These are phyloP conservation scores for Zaprionus camerounensis DNA, from an alignment of 1,140 invertebrate species.

Conservation along the genomic window DNA sequence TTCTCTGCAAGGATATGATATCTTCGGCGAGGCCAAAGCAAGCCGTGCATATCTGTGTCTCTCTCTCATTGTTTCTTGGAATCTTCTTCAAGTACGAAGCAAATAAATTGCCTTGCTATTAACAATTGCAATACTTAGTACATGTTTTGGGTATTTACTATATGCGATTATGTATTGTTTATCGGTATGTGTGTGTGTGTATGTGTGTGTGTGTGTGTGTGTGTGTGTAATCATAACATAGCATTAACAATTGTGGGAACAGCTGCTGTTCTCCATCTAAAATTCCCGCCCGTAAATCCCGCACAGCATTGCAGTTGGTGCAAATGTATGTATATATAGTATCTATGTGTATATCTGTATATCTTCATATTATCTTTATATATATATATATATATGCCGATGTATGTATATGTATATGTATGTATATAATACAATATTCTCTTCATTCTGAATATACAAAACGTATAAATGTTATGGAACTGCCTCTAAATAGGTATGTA, in stretches of 20 bases:
- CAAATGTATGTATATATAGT: slow-evolving; percentile 32
- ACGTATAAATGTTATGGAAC: slow-evolving; percentile 70
- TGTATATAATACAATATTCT: slow-evolving; percentile 29
- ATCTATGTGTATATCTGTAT: slow-evolving; percentile 23
- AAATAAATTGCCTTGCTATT: slow-evolving; percentile 22
- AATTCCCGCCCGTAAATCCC: slow-evolving; percentile 31
- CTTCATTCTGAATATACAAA: slow-evolving; percentile 57
- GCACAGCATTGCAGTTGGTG: slow-evolving; percentile 60
- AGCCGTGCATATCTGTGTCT: background rate
- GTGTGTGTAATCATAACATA: slow-evolving; percentile 38
- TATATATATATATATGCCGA: slow-evolving; percentile 29
- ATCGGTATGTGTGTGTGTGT: background rate
- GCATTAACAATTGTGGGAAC: slow-evolving; percentile 66
- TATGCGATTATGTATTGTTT: slow-evolving; percentile 11
- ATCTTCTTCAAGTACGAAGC: slow-evolving; percentile 16
- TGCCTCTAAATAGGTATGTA: slow-evolving; percentile 51
- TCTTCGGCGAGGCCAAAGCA: background rate
- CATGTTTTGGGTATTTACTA: slow-evolving; percentile 5
- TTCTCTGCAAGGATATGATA: background rate
- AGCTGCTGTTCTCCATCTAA: slow-evolving; percentile 40
- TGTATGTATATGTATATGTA: slow-evolving; percentile 43
- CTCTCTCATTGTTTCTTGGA: too few species aligned
- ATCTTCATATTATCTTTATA: slow-evolving; percentile 28
- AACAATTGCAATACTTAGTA: slow-evolving; percentile 47
- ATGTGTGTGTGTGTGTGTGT: slow-evolving; percentile 10